Evolutionary conservation across 37 sponge, comb jelly and placozoan species (phyloP).

Genomic region (Spongilla lacustris): DNA sequence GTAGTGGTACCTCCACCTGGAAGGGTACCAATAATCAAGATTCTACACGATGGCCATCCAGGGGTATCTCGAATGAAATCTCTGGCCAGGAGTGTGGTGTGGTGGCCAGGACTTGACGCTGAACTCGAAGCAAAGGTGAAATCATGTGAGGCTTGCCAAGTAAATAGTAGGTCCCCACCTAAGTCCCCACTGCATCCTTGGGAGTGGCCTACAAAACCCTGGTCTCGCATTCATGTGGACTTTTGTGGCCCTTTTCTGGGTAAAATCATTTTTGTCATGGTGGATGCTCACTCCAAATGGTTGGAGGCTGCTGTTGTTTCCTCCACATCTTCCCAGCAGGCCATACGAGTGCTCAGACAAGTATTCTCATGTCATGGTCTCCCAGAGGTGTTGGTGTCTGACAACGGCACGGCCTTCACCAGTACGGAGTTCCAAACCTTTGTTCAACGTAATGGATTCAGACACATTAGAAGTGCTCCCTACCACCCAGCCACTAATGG

Average conservation of each 20-base stretch:
- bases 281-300: conserved; percentile 32
- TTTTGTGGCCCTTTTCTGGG: conserved; percentile 11
- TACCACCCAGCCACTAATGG: conserved; percentile 33
- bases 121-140: not conserved
- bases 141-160: conserved; percentile 5
- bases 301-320: not conserved
- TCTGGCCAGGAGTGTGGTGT: conserved; percentile 8
- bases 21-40: not conserved
- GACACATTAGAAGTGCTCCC: conserved; percentile 11
- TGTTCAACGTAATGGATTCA: conserved; percentile 3
- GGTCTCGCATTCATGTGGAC: conserved; percentile 11
- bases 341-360: conserved; percentile 8
- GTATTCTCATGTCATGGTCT: not conserved
- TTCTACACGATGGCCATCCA: conserved; percentile 8
- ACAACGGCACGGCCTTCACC: conserved; percentile 19
- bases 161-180: not conserved
- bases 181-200: conserved; percentile 18
- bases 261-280: conserved; percentile 14
- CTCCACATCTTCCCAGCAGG: conserved; percentile 2
- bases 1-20: conserved; percentile 14
- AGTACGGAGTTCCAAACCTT: conserved; percentile 1
- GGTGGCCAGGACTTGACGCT: conserved; percentile 30
- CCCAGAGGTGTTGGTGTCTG: conserved; percentile 13
- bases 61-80: conserved; percentile 10
- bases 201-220: conserved; percentile 26